A percentile compares a stretch with the other conserved stretches of the same genome.
phyloP scores from a whole-genome alignment of 2,113 vertebrate species.

The Malurus melanocephalus region DNA sequence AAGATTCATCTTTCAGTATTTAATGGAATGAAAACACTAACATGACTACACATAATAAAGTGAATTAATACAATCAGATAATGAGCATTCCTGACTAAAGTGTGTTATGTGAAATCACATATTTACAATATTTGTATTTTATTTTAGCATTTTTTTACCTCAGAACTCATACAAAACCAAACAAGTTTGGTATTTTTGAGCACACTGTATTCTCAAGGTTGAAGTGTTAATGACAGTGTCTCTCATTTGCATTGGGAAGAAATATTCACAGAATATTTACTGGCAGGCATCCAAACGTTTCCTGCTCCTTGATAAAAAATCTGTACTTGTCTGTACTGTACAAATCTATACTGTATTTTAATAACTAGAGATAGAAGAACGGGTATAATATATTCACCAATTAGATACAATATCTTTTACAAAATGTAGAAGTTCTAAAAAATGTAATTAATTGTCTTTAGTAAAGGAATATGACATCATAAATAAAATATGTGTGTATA shows the following conservation, averaged over 20 bases:
- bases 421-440: not conserved
- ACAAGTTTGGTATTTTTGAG: not conserved
- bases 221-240: conserved; percentile 7
- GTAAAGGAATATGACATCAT: not conserved
- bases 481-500: not conserved
- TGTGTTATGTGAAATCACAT: not conserved
- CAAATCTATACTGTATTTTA: not conserved
- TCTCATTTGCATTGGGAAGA: not conserved
- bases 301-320: not conserved
- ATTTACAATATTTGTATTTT: not conserved
- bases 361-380: not conserved
- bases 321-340: not conserved
- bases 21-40: not conserved
- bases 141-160: conserved; percentile 15
- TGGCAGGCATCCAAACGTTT: conserved; percentile 2
- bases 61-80: not conserved
- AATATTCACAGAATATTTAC: not conserved
- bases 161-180: not conserved
- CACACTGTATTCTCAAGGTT: not conserved
- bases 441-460: not conserved
- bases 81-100: not conserved
- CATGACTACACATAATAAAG: not conserved
- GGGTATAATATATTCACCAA: not conserved
- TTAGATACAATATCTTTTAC: not conserved
- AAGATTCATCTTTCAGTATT: not conserved